Evolutionary conservation across 2,888 invertebrate genomes (phyloP), one percentile per base, ranked within the genome.

Genomic region (Camptogramma bilineatum): DNA sequence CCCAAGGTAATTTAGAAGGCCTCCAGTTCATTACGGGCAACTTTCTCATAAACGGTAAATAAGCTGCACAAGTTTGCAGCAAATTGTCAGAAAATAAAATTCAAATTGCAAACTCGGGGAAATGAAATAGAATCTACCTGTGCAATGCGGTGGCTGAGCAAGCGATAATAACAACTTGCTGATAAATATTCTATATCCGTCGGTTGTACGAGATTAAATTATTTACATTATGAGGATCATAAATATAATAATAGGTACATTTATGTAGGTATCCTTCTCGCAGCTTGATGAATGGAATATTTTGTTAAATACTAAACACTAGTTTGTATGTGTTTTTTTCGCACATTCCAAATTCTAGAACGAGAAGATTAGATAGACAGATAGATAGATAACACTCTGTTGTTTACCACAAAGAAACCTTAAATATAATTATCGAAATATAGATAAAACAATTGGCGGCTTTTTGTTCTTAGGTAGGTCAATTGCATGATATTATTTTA

Each of bases 11-110:
- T 55, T 61, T 31, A 46, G 57, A 44, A 53, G 58, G 61, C 61
- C 52, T 39, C 52, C 52, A 46, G 59, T 62, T 66, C 56, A 62
- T 60, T 69, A 69, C 55, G 55, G 46, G 50, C 46, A 58, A 48
- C 56, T 58, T 52, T 31, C 64, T 62, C 58, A 62, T 64, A 64
- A 64, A 62, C 53, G 42, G 59, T 60, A 61, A 64, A 68, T 62
- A 58, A 58, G 51, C 61, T 61, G 46, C 52, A 55, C 53, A 61
- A 64, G 61, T 65, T 60, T 47, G 56, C 60, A 44, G 56, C 44
- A 65, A 63, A 58, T 61, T 58, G 65, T 50, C 50, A 46, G 63
- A 60, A 55, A 69, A 66, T 65, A 63, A 55, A 69, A 64, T 66
- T 55, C 52, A 44, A 57, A 65, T 56, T 48, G 61, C 64, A 24